A percentile compares a stretch with the other conserved stretches of the same genome.
These are phyloP conservation scores for Cheirogaleus major DNA, from an alignment of 2,797 vertebrate genomes.

Conservation along the genomic window DNA sequence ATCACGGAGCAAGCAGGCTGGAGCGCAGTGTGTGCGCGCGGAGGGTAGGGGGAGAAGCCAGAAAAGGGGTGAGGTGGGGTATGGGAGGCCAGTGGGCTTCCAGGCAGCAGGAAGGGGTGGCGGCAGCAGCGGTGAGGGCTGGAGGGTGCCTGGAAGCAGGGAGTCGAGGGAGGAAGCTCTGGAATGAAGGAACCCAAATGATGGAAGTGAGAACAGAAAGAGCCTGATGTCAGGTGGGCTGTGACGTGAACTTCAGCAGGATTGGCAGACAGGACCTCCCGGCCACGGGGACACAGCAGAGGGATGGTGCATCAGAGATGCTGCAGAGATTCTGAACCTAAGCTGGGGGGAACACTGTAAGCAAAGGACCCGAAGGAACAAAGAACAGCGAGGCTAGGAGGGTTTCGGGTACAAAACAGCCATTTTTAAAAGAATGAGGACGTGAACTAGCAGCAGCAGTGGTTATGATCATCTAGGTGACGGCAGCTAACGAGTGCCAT, in stretches of 20 bases:
- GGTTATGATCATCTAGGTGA: not conserved
- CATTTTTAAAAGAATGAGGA: not conserved
- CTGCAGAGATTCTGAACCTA: not conserved
- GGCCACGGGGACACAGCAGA: not conserved
- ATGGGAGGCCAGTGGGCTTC: not conserved
- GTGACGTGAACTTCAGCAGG: not conserved
- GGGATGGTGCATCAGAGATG: not conserved
- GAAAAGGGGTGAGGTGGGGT: not conserved
- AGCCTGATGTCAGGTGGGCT: fast-evolving
- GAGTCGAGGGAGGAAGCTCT: not conserved
- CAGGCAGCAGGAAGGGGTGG: fast-evolving
- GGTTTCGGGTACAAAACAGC: not conserved
- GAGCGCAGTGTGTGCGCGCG: not conserved
- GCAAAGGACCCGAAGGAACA: not conserved
- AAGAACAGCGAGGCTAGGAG: not conserved
- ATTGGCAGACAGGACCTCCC: not conserved
- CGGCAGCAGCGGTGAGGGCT: not conserved
- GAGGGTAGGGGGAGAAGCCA: too few relatives aligned
- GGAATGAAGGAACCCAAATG: not conserved
- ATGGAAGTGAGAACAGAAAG: not conserved
- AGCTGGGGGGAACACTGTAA: not conserved
- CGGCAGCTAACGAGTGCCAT: not conserved
- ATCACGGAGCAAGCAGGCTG: not conserved
- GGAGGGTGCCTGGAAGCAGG: not conserved
- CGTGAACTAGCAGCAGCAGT: not conserved